Evolutionary conservation across 1,140 invertebrate species (phyloP).

Genomic region (Cardiocondyla obscurior): DNA sequence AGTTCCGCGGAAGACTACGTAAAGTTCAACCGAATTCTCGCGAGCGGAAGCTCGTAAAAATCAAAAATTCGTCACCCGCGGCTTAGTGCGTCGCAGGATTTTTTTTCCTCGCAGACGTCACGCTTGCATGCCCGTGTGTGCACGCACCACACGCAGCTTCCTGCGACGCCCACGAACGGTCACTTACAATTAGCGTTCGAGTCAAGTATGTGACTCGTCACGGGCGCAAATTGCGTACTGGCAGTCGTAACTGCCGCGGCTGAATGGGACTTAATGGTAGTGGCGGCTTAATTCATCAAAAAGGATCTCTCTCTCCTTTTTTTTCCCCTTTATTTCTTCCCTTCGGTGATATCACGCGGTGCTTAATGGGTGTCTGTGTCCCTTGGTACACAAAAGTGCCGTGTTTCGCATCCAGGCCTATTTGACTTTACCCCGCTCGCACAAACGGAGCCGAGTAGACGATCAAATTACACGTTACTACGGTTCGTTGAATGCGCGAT

Average conservation of each 20-base stretch:
- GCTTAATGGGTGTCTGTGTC: constrained; percentile 17
- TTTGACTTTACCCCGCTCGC: not conserved
- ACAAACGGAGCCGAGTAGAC: not conserved
- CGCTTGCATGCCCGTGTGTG: constrained; percentile 31
- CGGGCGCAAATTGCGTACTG: constrained; percentile 65
- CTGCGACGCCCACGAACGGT: constrained; percentile 74
- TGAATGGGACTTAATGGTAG: constrained; percentile 69
- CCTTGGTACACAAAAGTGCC: not conserved
- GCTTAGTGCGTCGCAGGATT: not conserved
- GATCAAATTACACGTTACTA: constrained; percentile 45
- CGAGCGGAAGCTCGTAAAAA: not conserved
- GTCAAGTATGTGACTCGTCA: constrained; percentile 71
- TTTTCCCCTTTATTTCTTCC: not conserved
- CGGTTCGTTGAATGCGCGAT: constrained; percentile 15
- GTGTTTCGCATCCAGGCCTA: not conserved
- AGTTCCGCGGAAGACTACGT: not conserved
- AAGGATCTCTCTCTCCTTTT: constrained; percentile 33
- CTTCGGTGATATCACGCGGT: not conserved
- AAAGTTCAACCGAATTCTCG: not conserved
- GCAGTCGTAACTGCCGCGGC: constrained; percentile 44
- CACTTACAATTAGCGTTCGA: constrained; percentile 72
- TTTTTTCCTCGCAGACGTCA: constrained; percentile 7
- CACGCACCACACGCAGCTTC: constrained; percentile 62
- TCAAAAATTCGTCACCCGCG: not conserved
- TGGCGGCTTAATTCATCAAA: constrained; percentile 64